Evolutionary conservation across 2,888 invertebrate species (phyloP).

Genomic region (Lasius fuliginosus): DNA sequence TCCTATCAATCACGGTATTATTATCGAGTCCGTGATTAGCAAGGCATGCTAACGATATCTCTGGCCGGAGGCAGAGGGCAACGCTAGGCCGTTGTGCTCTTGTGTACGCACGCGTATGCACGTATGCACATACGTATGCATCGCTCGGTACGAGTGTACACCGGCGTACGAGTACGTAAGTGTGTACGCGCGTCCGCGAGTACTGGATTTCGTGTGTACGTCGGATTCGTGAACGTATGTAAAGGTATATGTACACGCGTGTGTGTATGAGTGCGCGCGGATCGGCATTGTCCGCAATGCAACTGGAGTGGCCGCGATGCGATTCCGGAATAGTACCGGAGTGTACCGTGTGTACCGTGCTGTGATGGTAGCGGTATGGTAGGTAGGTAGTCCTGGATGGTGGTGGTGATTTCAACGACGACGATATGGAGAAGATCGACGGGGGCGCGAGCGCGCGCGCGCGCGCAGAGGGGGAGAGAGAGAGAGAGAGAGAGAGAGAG

Average conservation of each 20-base stretch:
- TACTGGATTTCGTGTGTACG: constrained; percentile 26
- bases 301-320: constrained; percentile 81
- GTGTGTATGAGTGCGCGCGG: constrained; percentile 68
- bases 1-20: constrained; percentile 86
- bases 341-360: constrained; percentile 74
- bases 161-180: constrained; percentile 61
- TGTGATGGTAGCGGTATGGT: constrained; percentile 67
- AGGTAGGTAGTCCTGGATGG: constrained; percentile 72
- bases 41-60: constrained; percentile 86
- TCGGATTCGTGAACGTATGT: constrained; percentile 50
- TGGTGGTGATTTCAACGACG: constrained; percentile 81
- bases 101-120: constrained; percentile 66
- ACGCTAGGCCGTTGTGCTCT: constrained; percentile 77
- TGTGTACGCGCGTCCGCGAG: constrained; percentile 41
- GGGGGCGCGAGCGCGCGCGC: constrained; percentile 63
- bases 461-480: constrained; percentile 56
- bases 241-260: constrained; percentile 32
- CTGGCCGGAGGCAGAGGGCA: constrained; percentile 83
- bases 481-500: constrained; percentile 47
- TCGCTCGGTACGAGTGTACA: constrained; percentile 59
- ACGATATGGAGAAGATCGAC: constrained; percentile 72
- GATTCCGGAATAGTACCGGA: constrained; percentile 77
- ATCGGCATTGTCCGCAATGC: constrained; percentile 79
- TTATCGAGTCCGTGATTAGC: constrained; percentile 86
- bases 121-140: constrained; percentile 63